phyloP scores from a whole-genome alignment of 2,797 vertebrate genomes.

The Sebastes steindachneri region DNA sequence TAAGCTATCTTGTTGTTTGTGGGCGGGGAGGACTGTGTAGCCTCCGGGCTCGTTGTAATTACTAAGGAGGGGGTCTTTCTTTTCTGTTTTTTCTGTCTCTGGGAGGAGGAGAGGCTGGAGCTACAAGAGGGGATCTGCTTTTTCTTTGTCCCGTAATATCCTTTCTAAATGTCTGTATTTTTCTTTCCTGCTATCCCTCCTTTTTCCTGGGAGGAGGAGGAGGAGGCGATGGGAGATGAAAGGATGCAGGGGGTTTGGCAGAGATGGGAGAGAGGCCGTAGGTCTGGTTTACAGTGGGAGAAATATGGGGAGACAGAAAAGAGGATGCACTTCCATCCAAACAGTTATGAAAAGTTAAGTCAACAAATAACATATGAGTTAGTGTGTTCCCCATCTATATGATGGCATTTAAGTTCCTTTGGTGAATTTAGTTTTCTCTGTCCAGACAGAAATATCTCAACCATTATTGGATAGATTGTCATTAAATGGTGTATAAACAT shows the following conservation, averaged over 20 bases:
- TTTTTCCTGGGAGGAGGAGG: neutral
- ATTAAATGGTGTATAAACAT: neutral
- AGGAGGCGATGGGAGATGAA: conserved; percentile 15
- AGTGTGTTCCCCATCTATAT: too few species aligned
- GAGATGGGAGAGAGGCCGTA: neutral
- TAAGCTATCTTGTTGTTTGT: conserved; percentile 75
- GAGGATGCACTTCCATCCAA: neutral
- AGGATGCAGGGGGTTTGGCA: conserved; percentile 1
- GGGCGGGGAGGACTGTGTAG: conserved; percentile 61
- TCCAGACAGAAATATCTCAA: neutral
- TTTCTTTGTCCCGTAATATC: conserved; percentile 31
- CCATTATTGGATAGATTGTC: neutral
- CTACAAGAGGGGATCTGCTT: conserved; percentile 22
- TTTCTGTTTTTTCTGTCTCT: conserved; percentile 15
- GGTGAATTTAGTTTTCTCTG: neutral
- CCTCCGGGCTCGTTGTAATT: conserved; percentile 67
- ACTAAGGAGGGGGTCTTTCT: conserved; percentile 40
- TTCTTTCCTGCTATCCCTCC: neutral
- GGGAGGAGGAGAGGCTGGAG: conserved; percentile 20
- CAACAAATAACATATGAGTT: neutral
- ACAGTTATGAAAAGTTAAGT: neutral
- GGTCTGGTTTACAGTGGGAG: conserved; percentile 14
- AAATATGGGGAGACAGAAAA: conserved; percentile 6
- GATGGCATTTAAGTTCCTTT: neutral
- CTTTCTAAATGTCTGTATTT: conserved; percentile 21